These are phyloP conservation scores for Hormiphora californensis DNA, from an alignment of 37 sponge, comb jelly and placozoan species.

Conservation along the genomic window DNA sequence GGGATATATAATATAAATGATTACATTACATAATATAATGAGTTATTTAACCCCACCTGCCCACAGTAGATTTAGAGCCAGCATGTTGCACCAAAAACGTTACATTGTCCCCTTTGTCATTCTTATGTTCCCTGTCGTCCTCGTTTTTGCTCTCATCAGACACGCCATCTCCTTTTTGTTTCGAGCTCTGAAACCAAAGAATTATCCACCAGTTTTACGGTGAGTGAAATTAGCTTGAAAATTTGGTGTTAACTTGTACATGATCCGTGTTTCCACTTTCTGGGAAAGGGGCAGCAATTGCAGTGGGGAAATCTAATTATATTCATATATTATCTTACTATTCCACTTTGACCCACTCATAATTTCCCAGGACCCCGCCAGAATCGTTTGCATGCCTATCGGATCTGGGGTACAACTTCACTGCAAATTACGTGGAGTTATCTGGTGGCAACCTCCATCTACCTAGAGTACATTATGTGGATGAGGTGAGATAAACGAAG, in stretches of 20 bases:
- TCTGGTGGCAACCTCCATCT: slow-evolving; percentile 40
- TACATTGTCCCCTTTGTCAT: slow-evolving; percentile 19
- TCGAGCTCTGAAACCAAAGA: slow-evolving; percentile 45
- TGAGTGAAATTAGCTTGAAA: background rate
- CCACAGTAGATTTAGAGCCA: background rate
- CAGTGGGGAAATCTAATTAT: too few species aligned
- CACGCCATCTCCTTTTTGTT: slow-evolving; percentile 8
- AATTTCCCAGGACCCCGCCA: background rate
- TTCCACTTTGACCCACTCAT: too few species aligned
- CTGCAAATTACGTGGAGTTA: background rate
- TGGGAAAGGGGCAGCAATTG: too few species aligned
- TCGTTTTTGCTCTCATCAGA: background rate
- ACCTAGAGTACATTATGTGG: slow-evolving; percentile 39
- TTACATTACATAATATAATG: too few species aligned
- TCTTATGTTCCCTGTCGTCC: slow-evolving; percentile 3
- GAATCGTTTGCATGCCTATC: slow-evolving; percentile 17
- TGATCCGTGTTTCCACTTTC: background rate
- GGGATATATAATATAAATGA: too few species aligned
- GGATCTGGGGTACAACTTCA: background rate
- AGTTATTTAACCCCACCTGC: too few species aligned
- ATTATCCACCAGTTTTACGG: slow-evolving; percentile 23
- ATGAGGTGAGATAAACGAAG: background rate
- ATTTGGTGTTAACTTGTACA: background rate
- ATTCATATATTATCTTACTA: too few species aligned
- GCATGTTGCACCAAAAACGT: slow-evolving; percentile 33